Evolutionary conservation across 2,113 vertebrate species (phyloP).

Genomic region (Myiozetetes cayanensis): DNA sequence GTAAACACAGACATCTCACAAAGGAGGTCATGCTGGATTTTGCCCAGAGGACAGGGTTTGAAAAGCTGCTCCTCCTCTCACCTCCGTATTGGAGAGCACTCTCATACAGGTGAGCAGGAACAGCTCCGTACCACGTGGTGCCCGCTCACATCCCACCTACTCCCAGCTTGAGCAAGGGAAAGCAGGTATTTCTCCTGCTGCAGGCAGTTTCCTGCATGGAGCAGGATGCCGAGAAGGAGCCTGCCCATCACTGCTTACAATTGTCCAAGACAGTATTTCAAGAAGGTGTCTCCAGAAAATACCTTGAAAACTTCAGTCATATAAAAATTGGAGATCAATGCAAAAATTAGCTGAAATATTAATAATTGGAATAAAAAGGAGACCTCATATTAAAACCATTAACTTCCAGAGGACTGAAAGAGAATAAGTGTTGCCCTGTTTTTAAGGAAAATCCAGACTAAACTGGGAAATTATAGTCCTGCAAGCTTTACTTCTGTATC

Average conservation of each 20-base stretch:
- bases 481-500: neutral
- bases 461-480: neutral
- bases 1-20: neutral
- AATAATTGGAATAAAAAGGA: neutral
- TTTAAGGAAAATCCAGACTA: conserved; percentile 9
- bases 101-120: neutral
- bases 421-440: neutral
- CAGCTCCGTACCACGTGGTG: neutral
- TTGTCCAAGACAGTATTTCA: neutral
- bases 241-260: neutral
- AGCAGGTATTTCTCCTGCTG: neutral
- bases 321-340: neutral
- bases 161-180: neutral
- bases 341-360: neutral
- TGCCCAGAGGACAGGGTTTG: neutral
- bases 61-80: neutral
- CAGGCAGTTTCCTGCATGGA: neutral
- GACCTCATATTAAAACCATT: neutral
- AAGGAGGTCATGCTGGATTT: neutral
- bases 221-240: neutral
- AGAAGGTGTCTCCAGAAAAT: neutral
- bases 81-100: neutral
- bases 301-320: neutral
- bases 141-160: accelerated
- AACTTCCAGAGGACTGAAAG: neutral